Conservation (phyloP, 2,113 vertebrate genomes). For the Chaetorhynchus papuensis region DNA sequence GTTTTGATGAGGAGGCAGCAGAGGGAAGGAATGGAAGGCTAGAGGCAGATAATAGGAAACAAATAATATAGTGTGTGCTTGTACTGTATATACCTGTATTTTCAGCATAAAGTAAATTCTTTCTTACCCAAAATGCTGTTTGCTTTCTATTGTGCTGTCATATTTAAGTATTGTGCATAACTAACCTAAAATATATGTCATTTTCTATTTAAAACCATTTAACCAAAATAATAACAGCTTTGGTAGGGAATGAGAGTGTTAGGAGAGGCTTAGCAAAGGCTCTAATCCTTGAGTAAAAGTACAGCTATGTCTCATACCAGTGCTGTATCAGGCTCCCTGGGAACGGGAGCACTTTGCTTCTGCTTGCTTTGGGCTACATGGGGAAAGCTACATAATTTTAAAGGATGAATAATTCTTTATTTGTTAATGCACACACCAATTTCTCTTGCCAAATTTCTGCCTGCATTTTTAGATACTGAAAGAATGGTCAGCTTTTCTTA, state of each 20-base stretch:
- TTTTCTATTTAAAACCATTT: slow-evolving; percentile 32
- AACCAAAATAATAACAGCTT: not conserved
- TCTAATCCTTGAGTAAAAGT: not conserved
- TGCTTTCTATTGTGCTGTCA: not conserved
- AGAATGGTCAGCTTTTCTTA: not conserved
- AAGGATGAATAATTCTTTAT: not conserved
- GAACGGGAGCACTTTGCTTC: not conserved
- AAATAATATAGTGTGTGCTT: not conserved
- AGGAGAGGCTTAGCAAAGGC: not conserved
- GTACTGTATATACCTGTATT: not conserved
- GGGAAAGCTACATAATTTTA: not conserved
- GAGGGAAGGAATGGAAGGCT: not conserved
- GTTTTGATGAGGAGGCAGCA: not conserved
- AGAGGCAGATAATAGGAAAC: not conserved
- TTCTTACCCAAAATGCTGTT: not conserved
- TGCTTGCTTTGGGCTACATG: not conserved
- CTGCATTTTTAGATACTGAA: not conserved
- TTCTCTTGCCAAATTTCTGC: not conserved
- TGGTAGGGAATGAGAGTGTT: not conserved
- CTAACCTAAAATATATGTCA: not conserved
- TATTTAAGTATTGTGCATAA: not conserved
- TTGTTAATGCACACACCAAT: not conserved
- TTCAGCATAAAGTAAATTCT: not conserved
- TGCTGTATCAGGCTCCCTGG: not conserved
- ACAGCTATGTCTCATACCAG: not conserved